Conservation (phyloP, 2,888 invertebrate genomes). For the Drosophila setosimentum region DNA sequence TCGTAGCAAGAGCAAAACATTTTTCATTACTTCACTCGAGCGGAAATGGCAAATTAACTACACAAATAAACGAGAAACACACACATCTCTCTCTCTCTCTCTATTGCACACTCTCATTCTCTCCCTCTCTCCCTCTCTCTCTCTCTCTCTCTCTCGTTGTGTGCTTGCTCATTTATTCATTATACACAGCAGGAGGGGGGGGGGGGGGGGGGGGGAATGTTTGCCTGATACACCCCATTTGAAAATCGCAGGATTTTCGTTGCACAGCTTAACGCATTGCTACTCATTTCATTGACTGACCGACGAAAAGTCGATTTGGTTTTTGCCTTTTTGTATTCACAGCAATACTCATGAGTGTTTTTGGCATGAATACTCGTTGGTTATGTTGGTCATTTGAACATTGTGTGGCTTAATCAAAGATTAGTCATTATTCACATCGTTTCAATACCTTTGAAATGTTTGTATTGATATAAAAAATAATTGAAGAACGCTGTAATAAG, state of each 20-base stretch:
- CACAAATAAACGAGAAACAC: constrained; percentile 64
- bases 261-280: constrained; percentile 32
- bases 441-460: not conserved
- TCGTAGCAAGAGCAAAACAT: constrained; percentile 44
- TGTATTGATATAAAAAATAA: not conserved
- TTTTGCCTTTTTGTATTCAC: constrained; percentile 4
- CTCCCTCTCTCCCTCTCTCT: not conserved
- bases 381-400: not conserved
- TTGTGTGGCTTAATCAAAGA: not conserved
- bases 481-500: not conserved
- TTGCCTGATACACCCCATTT: constrained; percentile 12
- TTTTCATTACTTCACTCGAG: constrained; percentile 77
- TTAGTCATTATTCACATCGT: not conserved
- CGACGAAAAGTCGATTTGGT: constrained; percentile 37
- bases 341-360: constrained; percentile 13
- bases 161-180: constrained; percentile 71
- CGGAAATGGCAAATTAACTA: constrained; percentile 82
- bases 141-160: not conserved
- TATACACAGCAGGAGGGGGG: constrained; percentile 41
- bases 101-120: no score
- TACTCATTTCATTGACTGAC: constrained; percentile 40
- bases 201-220: no score
- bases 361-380: constrained; percentile 7
- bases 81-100: constrained; percentile 1
- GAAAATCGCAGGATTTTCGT: not conserved